Evolutionary conservation across 2,113 vertebrate genomes (phyloP).

Genomic region (Spea multiplicata): DNA sequence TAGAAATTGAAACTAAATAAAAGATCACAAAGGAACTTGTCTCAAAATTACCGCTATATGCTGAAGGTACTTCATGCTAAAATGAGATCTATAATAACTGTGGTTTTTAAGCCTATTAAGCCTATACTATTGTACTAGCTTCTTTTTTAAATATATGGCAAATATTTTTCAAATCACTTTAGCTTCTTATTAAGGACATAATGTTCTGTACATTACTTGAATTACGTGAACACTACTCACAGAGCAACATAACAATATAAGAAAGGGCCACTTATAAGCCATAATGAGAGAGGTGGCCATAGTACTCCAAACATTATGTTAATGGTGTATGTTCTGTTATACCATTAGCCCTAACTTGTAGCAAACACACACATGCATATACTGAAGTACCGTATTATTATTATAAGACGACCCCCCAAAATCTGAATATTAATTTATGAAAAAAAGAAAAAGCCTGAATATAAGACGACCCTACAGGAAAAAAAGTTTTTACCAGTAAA

Average conservation of each 20-base stretch:
- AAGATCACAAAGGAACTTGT: not conserved
- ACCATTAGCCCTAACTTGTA: too few species aligned
- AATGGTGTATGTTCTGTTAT: too few species aligned
- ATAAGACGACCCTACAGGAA: too few species aligned
- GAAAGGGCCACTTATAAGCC: not conserved
- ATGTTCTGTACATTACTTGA: not conserved
- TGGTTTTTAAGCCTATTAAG: not conserved
- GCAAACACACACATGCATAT: too few species aligned
- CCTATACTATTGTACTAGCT: not conserved
- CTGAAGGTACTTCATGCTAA: not conserved
- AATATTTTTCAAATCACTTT: not conserved
- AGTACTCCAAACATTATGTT: too few species aligned
- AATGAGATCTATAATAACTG: not conserved
- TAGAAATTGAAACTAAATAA: too few species aligned
- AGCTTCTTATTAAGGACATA: not conserved
- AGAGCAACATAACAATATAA: not conserved
- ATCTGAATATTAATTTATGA: too few species aligned
- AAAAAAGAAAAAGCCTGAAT: too few species aligned
- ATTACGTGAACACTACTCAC: not conserved
- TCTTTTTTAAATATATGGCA: not conserved
- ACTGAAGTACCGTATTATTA: too few species aligned
- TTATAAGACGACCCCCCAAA: too few species aligned
- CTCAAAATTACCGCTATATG: not conserved
- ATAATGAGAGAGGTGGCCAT: not conserved
- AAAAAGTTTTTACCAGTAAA: too few species aligned